Conservation (phyloP, 2,113 vertebrate genomes). For the Phrynocephalus versicolor region DNA sequence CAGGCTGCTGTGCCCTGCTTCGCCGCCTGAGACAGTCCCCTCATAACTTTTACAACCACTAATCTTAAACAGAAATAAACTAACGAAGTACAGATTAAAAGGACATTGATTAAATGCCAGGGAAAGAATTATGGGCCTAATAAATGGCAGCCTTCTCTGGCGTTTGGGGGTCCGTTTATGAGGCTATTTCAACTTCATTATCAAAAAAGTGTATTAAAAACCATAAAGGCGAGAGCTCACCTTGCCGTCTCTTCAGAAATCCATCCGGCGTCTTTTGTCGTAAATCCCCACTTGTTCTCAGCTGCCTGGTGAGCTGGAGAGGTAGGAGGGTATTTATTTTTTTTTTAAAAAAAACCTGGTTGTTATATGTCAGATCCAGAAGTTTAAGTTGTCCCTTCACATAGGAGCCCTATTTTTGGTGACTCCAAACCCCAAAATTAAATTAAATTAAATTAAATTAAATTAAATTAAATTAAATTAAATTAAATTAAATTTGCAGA, state of each 20-base stretch:
- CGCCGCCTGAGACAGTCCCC: background rate
- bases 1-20: conserved; percentile 14
- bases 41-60: conserved; percentile 54
- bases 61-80: conserved; percentile 62
- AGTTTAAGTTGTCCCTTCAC: background rate
- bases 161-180: conserved; percentile 59
- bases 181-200: conserved; percentile 66
- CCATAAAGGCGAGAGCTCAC: conserved; percentile 46
- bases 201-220: conserved; percentile 67
- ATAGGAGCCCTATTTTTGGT: no score
- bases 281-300: conserved; percentile 58
- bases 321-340: no score
- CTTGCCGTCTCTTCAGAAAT: conserved; percentile 36
- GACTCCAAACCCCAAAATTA: background rate
- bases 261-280: conserved; percentile 7
- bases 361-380: no score
- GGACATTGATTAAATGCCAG: conserved; percentile 67
- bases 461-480: no score
- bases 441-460: no score
- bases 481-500: no score
- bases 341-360: no score
- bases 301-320: conserved; percentile 8
- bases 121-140: conserved; percentile 67
- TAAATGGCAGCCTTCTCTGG: conserved; percentile 60
- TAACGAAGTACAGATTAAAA: conserved; percentile 65